These are phyloP conservation scores for Laspeyria flexula DNA, from an alignment of 2,888 invertebrate species.

Conservation along the genomic window DNA sequence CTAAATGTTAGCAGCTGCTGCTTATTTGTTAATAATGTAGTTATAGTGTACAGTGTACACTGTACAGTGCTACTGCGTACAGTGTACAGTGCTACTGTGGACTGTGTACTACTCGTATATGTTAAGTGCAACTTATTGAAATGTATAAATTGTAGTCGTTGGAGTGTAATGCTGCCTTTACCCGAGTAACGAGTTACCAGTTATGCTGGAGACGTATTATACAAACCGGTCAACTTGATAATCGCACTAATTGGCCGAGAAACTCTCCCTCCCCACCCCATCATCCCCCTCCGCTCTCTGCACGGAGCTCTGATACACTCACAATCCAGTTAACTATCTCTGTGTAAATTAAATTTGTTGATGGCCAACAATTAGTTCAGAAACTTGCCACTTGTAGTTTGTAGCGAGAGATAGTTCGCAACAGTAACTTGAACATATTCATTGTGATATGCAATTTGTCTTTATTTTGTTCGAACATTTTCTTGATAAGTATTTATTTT, in stretches of 20 bases:
- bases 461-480: neutral
- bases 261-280: neutral
- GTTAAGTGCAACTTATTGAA: no score
- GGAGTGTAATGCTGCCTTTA: neutral
- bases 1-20: no score
- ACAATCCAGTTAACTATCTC: constrained; percentile 4
- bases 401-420: constrained; percentile 6
- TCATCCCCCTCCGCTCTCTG: neutral
- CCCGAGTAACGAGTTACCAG: neutral
- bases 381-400: constrained; percentile 6
- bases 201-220: neutral
- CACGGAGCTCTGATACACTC: neutral
- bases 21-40: no score
- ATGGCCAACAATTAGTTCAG: constrained; percentile 14
- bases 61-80: no score
- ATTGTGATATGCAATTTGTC: neutral
- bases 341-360: constrained; percentile 33
- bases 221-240: constrained; percentile 1
- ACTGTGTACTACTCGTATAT: no score
- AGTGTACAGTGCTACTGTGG: no score
- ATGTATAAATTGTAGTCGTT: no score
- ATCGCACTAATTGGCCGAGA: neutral
- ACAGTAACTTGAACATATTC: constrained; percentile 3
- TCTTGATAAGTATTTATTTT: no score
- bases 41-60: no score